Percentiles rank a stretch among this genome's conserved stretches.
Conservation (phyloP, 2,888 invertebrate species). For the Vannuccia rotundouncinata region DNA sequence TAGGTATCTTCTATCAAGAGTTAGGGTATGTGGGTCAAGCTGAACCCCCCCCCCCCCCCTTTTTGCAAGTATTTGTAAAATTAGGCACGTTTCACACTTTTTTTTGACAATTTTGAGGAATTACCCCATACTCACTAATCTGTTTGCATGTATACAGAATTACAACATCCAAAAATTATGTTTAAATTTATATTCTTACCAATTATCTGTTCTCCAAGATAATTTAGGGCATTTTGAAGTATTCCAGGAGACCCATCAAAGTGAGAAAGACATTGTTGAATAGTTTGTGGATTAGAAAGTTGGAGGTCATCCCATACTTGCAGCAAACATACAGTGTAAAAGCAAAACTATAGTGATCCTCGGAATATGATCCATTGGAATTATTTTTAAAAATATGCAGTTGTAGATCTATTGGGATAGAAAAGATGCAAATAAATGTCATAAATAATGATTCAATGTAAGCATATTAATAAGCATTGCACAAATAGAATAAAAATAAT, state of each 20-base stretch:
- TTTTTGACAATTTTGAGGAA: too few species aligned
- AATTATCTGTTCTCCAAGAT: not conserved
- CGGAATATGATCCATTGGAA: not conserved
- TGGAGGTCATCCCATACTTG: not conserved
- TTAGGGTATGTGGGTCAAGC: too few species aligned
- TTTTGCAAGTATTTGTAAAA: too few species aligned
- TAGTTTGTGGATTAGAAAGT: not conserved
- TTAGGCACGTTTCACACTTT: too few species aligned
- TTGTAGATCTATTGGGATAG: not conserved
- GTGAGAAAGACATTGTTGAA: not conserved
- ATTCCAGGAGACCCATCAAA: not conserved
- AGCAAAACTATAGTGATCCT: not conserved
- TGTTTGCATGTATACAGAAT: too few species aligned
- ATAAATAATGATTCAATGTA: too few species aligned
- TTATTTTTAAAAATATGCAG: not conserved
- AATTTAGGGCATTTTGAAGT: not conserved
- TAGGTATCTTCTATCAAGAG: too few species aligned
- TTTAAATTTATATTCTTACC: not conserved
- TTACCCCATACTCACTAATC: too few species aligned
- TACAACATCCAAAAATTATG: not conserved
- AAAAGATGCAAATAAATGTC: not conserved
- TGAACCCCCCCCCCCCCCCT: too few species aligned
- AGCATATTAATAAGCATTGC: not conserved
- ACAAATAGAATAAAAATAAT: not conserved
- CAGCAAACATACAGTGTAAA: not conserved